Base-by-base conservation (phyloP, 2,888 invertebrate species). In the Halocaridina rubra region DNA sequence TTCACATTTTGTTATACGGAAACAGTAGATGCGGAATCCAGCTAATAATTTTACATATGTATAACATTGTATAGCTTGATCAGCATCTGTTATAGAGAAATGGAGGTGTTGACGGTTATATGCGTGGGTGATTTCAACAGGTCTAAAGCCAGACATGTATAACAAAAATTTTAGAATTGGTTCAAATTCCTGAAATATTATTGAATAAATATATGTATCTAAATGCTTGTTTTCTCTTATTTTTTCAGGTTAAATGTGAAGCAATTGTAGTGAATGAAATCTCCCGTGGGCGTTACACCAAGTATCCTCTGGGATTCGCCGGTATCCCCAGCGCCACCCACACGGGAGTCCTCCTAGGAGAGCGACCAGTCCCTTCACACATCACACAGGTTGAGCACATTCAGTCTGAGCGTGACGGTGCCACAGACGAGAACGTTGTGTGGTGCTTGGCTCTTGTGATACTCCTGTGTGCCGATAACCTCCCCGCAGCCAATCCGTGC, bases 321-420 rank as follows among this genome's bases (percentile, higher is more conserved):
- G 30, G 30, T 13, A 5, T 32, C 30, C 10, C 27, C n/a, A 10
- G 59, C 19, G 10, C 29, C 57, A 19, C 59, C 32, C 33, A 61
- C 33, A 57, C 61, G 32, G 61, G 61, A 30, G 30, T 77, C 76
- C 59, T 3, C 30, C 29, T 3, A 8, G 1, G 32, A 61, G 22
- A 72, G 72, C 72, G 67, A n/a, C 27, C 7, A n/a, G 29, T n/a
- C 67, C 27, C 8, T n/a, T n/a, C n/a, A n/a, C n/a, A n/a, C n/a
- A n/a, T n/a, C n/a, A n/a, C n/a, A n/a, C n/a, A n/a, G n/a, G n/a
- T n/a, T n/a, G 2, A 2, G 74, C 46, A 39, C 46, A 33, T 10
- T 74, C 32, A 77, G 76, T 77, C 61, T 77, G 76, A 77, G 76
- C 76, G 24, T n/a, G 76, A 61, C 32, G 61, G 32, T 59, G 76